Evolutionary conservation across 2,888 invertebrate genomes (phyloP).

Genomic region (Trachelus tabidus): DNA sequence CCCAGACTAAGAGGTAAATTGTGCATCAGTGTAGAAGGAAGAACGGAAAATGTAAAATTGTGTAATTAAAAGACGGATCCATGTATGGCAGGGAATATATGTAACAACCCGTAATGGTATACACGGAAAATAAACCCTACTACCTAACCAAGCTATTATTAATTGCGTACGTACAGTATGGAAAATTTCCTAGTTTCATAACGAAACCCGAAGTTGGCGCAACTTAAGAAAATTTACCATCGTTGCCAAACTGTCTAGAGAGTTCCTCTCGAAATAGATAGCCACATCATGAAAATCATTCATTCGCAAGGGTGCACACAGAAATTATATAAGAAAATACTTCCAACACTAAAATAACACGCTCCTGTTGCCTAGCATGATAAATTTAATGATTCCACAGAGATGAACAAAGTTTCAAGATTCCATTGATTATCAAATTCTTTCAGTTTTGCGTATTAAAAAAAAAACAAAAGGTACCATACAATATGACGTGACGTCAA

Average conservation of each 20-base stretch:
- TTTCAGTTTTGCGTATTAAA: not conserved
- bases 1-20: no score
- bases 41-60: no score
- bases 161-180: not conserved
- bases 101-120: no score
- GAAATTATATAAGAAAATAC: not conserved
- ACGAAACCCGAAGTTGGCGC: slow-evolving; percentile 12
- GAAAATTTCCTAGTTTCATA: not conserved
- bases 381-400: not conserved
- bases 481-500: not conserved
- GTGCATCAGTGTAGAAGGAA: no score
- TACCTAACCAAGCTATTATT: not conserved
- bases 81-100: no score
- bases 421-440: not conserved
- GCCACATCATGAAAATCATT: slow-evolving; percentile 5
- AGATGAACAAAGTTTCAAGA: not conserved
- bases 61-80: no score
- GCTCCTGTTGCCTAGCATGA: not conserved
- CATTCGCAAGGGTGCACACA: slow-evolving; percentile 5
- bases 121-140: no score
- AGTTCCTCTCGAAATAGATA: slow-evolving; percentile 14
- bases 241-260: slow-evolving; percentile 23
- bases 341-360: not conserved
- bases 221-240: slow-evolving; percentile 12
- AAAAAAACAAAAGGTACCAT: not conserved